A percentile compares a stretch with the other conserved stretches of the same genome.
Conservation (phyloP, 1,140 invertebrate genomes). For the Eriocheir sinensis region DNA sequence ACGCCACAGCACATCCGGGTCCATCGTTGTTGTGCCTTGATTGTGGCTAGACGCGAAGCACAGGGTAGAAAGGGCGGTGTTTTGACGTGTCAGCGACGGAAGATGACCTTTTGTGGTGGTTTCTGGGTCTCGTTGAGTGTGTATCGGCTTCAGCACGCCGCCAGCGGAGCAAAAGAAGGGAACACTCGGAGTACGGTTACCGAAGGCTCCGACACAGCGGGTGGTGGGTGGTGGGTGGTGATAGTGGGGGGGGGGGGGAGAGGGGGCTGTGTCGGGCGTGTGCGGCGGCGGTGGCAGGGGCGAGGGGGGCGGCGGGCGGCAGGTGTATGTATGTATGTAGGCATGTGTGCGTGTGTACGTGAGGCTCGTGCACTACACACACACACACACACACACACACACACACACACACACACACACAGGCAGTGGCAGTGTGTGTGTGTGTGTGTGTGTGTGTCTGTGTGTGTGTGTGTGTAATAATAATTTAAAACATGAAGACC, state of each 20-base stretch:
- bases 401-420: constrained; percentile 33
- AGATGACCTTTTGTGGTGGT: too few species aligned
- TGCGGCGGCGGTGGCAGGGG: background rate
- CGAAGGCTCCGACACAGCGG: background rate
- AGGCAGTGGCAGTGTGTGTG: background rate
- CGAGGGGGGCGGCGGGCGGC: background rate
- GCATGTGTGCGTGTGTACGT: background rate
- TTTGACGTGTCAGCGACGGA: too few species aligned
- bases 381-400: constrained; percentile 31
- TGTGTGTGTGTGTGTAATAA: too few species aligned
- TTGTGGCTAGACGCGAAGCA: background rate
- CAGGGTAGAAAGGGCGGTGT: background rate
- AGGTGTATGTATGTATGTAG: background rate
- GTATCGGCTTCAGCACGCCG: background rate
- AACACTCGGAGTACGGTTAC: background rate
- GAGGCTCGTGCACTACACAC: background rate
- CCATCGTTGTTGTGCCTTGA: background rate
- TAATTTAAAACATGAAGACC: too few species aligned
- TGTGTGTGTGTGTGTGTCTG: too few species aligned
- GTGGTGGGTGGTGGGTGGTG: background rate
- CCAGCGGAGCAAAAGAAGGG: background rate
- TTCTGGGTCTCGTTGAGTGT: background rate
- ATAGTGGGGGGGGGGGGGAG: background rate
- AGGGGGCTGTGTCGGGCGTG: background rate
- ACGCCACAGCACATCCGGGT: background rate